Evolutionary conservation across 1,140 invertebrate species (phyloP).

Genomic region (Drosophila leontia): DNA sequence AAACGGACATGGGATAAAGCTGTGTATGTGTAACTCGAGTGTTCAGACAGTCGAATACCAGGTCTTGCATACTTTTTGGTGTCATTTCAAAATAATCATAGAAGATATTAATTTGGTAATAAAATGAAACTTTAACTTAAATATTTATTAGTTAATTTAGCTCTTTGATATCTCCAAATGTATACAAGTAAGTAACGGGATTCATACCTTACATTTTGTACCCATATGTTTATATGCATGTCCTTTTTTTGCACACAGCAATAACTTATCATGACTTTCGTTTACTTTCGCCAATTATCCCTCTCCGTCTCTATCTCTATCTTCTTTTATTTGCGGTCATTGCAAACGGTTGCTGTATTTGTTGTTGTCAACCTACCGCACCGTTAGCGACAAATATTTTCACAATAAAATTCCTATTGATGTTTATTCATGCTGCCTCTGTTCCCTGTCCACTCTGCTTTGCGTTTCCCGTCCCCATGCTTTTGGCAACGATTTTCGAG

Average conservation of each 20-base stretch:
- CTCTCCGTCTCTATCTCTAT: neutral
- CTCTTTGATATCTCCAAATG: no score
- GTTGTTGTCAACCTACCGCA: constrained; percentile 13
- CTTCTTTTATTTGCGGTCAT: constrained; percentile 33
- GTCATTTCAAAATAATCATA: neutral
- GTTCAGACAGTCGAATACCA: no score
- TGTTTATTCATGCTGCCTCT: constrained; percentile 58
- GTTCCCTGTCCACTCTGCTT: constrained; percentile 8
- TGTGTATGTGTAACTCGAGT: neutral
- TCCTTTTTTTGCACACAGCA: neutral
- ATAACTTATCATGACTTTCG: constrained; percentile 27
- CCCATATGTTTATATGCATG: neutral
- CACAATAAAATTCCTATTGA: constrained; percentile 69
- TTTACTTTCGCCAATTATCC: constrained; percentile 18
- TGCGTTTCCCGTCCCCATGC: neutral
- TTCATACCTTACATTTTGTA: no score
- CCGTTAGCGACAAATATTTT: constrained; percentile 55
- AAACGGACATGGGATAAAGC: constrained; percentile 13
- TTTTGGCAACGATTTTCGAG: constrained; percentile 36
- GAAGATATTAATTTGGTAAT: neutral
- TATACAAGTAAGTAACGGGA: neutral
- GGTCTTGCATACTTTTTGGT: neutral
- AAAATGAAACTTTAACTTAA: neutral
- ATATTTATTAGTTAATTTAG: no score
- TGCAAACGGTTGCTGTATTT: constrained; percentile 9